Base-by-base conservation (phyloP, 2,113 vertebrate genomes). In the Pelmatolapia mariae region DNA sequence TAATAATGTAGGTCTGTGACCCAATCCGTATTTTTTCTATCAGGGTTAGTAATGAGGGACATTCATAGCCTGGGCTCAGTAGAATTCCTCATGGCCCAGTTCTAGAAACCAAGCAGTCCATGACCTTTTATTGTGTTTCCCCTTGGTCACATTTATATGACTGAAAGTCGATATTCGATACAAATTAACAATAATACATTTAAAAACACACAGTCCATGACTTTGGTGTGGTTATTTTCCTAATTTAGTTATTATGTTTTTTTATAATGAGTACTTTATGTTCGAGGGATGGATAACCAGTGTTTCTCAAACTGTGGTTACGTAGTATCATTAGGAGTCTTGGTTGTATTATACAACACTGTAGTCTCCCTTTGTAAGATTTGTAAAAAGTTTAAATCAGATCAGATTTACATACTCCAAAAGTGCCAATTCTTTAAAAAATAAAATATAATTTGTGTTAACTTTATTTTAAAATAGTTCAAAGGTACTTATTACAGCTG, bases 1-100 rank as follows among this genome's bases (percentile, higher is more conserved):
- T 80, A 45, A 40, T 22, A 53, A 90, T 85, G 52, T 90, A 83
- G 86, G 80, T 80, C 83, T 80, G 80, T 71, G 47, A 80, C 52
- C 83, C 52, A 18, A 22, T 86, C 38, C 5, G 24, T 22, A 26
- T 1, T 47, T 26, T 8, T 38, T 1, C 79, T 31, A 40, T 87
- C 45, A 79, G 82, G 73, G 53, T 76, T 40, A 29, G 59, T 19
- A 38, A 76, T 76, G 73, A 61, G 80, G 86, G 81, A 40, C 61
- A n/a, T 10, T 54, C 12, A 18, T 9, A 63, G 71, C 47, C 38
- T 6, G 9, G 54, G 85, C 36, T 54, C 78, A 57, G 86, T 50
- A 26, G 8, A 16, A 22, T 57, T 82, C 71, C 68, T 85, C 31
- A 6, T 85, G 89, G 31, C 89, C 82, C 78, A 80, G 22, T 54